Conservation (phyloP, 1,140 invertebrate species). For the Vanessa tameamea region DNA sequence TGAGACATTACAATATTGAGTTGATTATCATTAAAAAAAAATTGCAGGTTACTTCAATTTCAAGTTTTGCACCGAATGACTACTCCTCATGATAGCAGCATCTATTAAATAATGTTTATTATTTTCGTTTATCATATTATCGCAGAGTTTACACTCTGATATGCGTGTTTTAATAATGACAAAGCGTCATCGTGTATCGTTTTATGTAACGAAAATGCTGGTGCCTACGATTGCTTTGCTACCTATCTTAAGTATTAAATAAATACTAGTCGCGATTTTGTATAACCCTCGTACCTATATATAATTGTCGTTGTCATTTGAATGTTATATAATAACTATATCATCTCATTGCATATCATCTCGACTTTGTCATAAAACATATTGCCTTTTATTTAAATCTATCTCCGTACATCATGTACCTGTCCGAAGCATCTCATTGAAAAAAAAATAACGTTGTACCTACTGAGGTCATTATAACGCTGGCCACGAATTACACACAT, state of each 20-base stretch:
- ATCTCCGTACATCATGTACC: constrained; percentile 34
- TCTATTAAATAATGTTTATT: constrained; percentile 9
- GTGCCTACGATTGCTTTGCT: constrained; percentile 42
- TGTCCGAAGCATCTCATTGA: constrained; percentile 38
- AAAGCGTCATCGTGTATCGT: constrained; percentile 9
- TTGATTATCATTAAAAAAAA: no score
- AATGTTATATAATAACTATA: constrained; percentile 41
- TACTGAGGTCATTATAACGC: constrained; percentile 22
- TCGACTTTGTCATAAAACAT: constrained; percentile 21
- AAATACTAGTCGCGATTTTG: constrained; percentile 50
- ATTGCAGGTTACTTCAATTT: no score
- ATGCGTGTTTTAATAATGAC: constrained; percentile 1
- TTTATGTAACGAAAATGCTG: constrained; percentile 23
- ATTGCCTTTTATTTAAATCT: constrained; percentile 17
- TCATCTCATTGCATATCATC: constrained; percentile 49
- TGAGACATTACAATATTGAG: no score
- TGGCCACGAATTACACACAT: constrained; percentile 47
- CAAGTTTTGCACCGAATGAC: background rate
- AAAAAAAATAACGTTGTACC: constrained; percentile 1
- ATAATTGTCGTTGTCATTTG: constrained; percentile 30
- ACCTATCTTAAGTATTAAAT: constrained; percentile 41
- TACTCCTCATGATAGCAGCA: background rate
- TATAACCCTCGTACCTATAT: constrained; percentile 36
- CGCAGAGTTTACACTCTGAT: constrained; percentile 15
- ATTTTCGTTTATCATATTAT: constrained; percentile 19